Evolutionary conservation across 2,888 invertebrate species (phyloP), one percentile per base, ranked within the genome.

Genomic region (Drosophila emarginata): DNA sequence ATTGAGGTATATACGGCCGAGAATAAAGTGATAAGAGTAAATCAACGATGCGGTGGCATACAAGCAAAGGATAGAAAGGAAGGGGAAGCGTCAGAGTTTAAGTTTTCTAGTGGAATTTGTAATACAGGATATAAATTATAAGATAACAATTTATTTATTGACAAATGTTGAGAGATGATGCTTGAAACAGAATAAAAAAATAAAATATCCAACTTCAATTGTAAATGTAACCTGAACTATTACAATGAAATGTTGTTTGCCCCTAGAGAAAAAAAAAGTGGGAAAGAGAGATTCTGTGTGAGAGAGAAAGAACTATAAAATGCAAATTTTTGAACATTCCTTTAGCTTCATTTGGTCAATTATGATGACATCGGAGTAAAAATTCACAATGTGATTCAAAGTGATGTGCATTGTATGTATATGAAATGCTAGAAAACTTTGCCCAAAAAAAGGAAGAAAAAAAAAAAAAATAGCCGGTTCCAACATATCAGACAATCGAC

Each of bases 331-430:
- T 18, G 45, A 45, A 45, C 7, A 45, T 45, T 45, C 2, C 39
- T 67, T 79, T 81, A 65, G 85, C 82, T 81, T 87, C 74, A 76
- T 84, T 84, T 81, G 63, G 59, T 67, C 80, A 81, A 81, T 81
- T 87, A 87, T 54, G 67, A 72, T 87, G 72, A 61, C 79, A 84
- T 81, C 68, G 81, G 87, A 80, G 79, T 81, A 80, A 84, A 87
- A 87, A 80, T 74, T 61, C 69, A 78, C 81, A 67, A 80, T 72
- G 61, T 61, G 54, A 32, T 64, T 56, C 12, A 52, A 50, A 53
- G 9, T 64, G 59, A 45, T 28, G 15, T 50, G 28, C 28, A 59
- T 40, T 58, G 58, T 11, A 54, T 50, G 64, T 64, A 60, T 60
- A 72, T 64, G 60, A 72, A 71, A 72, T 69, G 63, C 69, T 72